Base-by-base conservation (phyloP, 2,113 vertebrate species). In the Thamnophis sirtalis region DNA sequence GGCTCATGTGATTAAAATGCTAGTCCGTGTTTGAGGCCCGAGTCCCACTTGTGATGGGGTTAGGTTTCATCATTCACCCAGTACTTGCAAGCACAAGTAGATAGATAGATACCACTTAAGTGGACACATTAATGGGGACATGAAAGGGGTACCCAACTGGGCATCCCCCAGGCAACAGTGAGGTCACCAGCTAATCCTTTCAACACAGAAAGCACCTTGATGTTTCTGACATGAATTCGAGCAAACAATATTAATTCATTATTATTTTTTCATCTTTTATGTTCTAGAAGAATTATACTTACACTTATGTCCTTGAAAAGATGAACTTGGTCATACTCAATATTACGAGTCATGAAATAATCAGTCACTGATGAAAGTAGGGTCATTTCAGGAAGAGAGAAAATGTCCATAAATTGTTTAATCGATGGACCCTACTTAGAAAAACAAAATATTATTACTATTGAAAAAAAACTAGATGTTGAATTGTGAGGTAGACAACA, bases 361-460 rank as follows among this genome's bases (percentile, higher is more conserved):
- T 98, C 98, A n/a, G 98, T 98, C 93, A 98, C 98, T 0, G 97
- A 98, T 85, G 98, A 98, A 2, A 98, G 97, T 63, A 98, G 95
- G 0, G 97, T 97, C 98, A 98, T 98, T 95, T 98, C 98, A 17
- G 98, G 98, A 91, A 98, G 97, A 0, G 98, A 98, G 95, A 98
- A 98, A 94, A 98, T 97, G 89, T 98, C 98, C 98, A 98, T 98
- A 93, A 98, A 98, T 90, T 98, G 98, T 91, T 98, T 98, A 93
- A 98, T 97, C 53, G 97, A 97, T 11, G 98, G 98, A 26, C 98
- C 98, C 98, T 98, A 91, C 22, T 63, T 49, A 84, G 54, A 94
- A 95, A 73, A 3, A 91, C 13, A 55, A 93, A 24, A 1, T 43
- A 24, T 84, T 63, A 86, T 68, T 85, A 43, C 38, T 84, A 53